phyloP scores from a whole-genome alignment of 1,140 invertebrate genomes.

The Calephelis nemesis region DNA sequence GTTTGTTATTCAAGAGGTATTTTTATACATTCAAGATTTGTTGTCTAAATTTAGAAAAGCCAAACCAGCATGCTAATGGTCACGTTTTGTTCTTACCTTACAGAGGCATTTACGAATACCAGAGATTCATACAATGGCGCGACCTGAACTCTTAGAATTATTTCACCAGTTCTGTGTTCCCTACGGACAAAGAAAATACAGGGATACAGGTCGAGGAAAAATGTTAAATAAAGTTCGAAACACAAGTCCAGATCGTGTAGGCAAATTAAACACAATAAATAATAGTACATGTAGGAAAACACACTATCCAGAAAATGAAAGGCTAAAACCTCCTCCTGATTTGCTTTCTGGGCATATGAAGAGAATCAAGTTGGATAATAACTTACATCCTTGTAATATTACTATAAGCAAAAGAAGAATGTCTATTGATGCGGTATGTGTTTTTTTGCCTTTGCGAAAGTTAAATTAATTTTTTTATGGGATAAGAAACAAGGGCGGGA shows the following conservation, averaged over 20 bases:
- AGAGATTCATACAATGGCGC: constrained; percentile 47
- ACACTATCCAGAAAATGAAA: constrained; percentile 37
- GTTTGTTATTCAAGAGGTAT: constrained; percentile 60
- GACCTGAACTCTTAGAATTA: constrained; percentile 59
- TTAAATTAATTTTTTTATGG: background rate
- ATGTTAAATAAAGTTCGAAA: constrained; percentile 56
- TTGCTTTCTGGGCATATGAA: constrained; percentile 58
- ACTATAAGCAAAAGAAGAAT: constrained; percentile 53
- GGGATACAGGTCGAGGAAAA: constrained; percentile 61
- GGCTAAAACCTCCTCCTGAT: constrained; percentile 61
- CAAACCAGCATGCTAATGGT: background rate
- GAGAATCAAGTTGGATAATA: constrained; percentile 56
- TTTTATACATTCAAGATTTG: constrained; percentile 7
- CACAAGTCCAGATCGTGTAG: constrained; percentile 42
- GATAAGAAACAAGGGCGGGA: too few relatives aligned
- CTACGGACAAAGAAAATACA: constrained; percentile 62
- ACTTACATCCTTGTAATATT: constrained; percentile 32
- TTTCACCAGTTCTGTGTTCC: constrained; percentile 68
- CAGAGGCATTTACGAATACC: constrained; percentile 60
- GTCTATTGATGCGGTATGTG: constrained; percentile 53
- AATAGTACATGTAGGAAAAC: constrained; percentile 34
- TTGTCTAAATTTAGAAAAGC: background rate
- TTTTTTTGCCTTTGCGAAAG: background rate
- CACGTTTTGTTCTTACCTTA: constrained; percentile 32
- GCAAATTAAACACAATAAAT: constrained; percentile 36